Evolutionary conservation across 2,113 vertebrate genomes (phyloP).

Genomic region (Silurus asotus): DNA sequence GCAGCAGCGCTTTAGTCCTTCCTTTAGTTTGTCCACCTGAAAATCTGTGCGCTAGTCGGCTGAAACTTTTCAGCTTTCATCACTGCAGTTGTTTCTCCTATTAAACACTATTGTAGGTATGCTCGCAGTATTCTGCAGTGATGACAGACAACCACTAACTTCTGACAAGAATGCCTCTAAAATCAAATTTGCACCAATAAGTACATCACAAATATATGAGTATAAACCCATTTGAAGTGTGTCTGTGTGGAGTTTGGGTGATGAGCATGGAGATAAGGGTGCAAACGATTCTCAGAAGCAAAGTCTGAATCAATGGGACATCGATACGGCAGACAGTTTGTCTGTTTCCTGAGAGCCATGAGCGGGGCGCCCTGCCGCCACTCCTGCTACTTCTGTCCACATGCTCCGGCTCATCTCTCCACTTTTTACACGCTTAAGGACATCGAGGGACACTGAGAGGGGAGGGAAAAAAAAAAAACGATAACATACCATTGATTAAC

Average conservation of each 20-base stretch:
- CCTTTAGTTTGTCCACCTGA: not conserved
- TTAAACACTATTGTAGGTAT: not conserved
- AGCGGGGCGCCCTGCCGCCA: conserved; percentile 49
- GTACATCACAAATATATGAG: not conserved
- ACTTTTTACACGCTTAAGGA: conserved; percentile 18
- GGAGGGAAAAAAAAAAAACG: not conserved
- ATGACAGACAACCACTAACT: not conserved
- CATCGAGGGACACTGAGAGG: not conserved
- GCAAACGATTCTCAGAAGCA: conserved; percentile 60
- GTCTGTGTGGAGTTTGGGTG: conserved; percentile 52
- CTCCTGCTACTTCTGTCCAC: conserved; percentile 36
- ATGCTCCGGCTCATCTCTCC: conserved; percentile 13
- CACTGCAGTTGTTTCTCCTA: too few species aligned
- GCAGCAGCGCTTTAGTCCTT: not conserved
- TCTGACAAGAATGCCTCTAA: too few species aligned
- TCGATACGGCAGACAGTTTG: conserved; percentile 66
- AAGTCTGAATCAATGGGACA: conserved; percentile 71
- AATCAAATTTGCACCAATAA: not conserved
- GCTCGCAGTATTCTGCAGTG: not conserved
- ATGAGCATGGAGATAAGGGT: conserved; percentile 62
- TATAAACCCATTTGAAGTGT: not conserved
- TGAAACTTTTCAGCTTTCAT: not conserved
- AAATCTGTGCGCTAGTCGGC: not conserved
- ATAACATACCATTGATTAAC: conserved; percentile 23
- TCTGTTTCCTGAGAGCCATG: conserved; percentile 54